Base-by-base conservation (phyloP, 2,113 vertebrate genomes). In the Pseudolaguvia tuberculata region DNA sequence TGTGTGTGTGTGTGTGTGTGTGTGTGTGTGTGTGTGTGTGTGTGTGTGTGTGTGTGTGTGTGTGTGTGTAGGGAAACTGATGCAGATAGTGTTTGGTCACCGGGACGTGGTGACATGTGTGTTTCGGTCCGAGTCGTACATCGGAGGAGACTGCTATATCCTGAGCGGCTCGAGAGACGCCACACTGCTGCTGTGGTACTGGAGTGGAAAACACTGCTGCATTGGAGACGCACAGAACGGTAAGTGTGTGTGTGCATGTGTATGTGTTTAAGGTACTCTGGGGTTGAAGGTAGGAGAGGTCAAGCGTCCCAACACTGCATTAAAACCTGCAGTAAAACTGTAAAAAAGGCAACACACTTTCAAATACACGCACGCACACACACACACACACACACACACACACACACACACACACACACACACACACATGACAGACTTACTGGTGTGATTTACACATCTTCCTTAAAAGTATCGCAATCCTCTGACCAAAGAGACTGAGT, bases 91-190 rank as follows among this genome's bases (percentile, higher is more conserved):
- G 65, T 99, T 99, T 77, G 97, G 97, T 51, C 97, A 99, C 73
- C 95, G 96, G 80, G 95, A 98, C 78, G 97, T 99, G 57, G 95
- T 99, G 81, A 98, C 96, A 47, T 98, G 96, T 75, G 90, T 99
- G 79, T 87, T 92, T 58, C 93, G 96, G 31, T 99, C 96, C 0
- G 96, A 99, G 88, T 97, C 96, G 0, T 98, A 98, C 82, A 97
- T 98, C 39, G 96, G 95, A 69, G 97, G 97, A 63, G 95, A 99
- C 85, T 99, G 97, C 88, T 98, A 98, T 81, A 82, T 99, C 70
- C 92, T 98, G 80, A 97, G 96, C 0, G 96, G 97, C 52, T 99
- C 97, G 10, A 91, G 97, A 45, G 97, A 99, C 63, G 96, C 97
- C 84, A 99, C 97, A 0, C 89, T 99, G 76, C 89, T 99, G 81